These are phyloP conservation scores for Galeruca laticollis DNA, from an alignment of 2,888 invertebrate species.

Conservation along the genomic window DNA sequence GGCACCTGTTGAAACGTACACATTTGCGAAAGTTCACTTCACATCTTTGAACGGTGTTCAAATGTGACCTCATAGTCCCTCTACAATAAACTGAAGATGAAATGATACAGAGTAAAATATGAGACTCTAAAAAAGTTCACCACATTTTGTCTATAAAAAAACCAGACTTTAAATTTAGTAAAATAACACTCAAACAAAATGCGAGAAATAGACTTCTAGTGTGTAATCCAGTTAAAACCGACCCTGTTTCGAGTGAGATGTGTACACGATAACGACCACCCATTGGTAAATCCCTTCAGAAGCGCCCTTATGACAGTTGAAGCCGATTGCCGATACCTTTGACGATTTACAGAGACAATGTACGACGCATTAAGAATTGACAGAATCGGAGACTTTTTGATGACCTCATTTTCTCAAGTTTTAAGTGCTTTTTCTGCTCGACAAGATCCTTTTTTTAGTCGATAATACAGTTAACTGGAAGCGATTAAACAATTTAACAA, in stretches of 20 bases:
- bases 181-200: no score
- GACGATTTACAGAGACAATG: slow-evolving; percentile 45
- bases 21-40: no score
- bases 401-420: not conserved
- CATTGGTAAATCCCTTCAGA: slow-evolving; percentile 4
- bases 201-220: no score
- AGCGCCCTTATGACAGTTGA: not conserved
- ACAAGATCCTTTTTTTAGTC: not conserved
- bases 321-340: slow-evolving; percentile 48
- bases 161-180: no score
- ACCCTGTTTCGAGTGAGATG: not conserved
- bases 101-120: no score
- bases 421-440: slow-evolving; percentile 12
- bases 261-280: not conserved
- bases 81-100: no score
- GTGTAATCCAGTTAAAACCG: no score
- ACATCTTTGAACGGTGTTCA: no score
- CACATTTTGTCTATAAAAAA: no score
- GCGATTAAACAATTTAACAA: not conserved
- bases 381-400: slow-evolving; percentile 1
- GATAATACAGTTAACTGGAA: not conserved
- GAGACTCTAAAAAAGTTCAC: no score
- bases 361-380: slow-evolving; percentile 15
- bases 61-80: no score
- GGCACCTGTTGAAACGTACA: no score